Conservation (phyloP, 2,797 vertebrate species). For the Hypotaenidia philippensis region DNA sequence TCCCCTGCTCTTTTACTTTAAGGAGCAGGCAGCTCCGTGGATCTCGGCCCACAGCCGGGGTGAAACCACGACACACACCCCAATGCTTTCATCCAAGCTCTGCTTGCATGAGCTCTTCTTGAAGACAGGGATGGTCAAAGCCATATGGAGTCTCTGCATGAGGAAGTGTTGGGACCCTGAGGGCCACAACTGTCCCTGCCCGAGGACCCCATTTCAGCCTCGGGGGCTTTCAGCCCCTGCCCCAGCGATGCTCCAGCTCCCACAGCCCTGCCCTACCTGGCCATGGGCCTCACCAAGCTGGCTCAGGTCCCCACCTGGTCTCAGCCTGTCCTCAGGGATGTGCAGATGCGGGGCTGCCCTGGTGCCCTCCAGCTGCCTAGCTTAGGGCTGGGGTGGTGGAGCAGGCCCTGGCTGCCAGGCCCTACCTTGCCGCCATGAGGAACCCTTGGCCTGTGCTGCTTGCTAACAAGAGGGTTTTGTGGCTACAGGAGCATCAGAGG, state of each 20-base stretch:
- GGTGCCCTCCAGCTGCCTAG: not conserved
- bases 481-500: not conserved
- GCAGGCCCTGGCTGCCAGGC: not conserved
- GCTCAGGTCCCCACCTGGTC: not conserved
- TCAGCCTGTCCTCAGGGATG: not conserved
- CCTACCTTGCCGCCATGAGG: not conserved
- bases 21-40: too few species aligned
- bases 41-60: too few species aligned
- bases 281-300: not conserved
- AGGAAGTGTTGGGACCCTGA: not conserved
- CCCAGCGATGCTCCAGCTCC: accelerated
- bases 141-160: not conserved
- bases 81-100: not conserved
- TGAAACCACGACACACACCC: not conserved
- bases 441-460: not conserved
- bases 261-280: not conserved
- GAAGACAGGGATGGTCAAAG: not conserved
- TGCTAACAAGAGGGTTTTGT: not conserved
- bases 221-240: not conserved
- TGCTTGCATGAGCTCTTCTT: not conserved
- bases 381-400: not conserved
- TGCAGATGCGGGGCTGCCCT: not conserved
- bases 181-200: not conserved
- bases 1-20: too few species aligned
- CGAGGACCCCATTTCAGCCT: not conserved